phyloP scores from a whole-genome alignment of 2,888 invertebrate species.

The Polyommatus icarus region DNA sequence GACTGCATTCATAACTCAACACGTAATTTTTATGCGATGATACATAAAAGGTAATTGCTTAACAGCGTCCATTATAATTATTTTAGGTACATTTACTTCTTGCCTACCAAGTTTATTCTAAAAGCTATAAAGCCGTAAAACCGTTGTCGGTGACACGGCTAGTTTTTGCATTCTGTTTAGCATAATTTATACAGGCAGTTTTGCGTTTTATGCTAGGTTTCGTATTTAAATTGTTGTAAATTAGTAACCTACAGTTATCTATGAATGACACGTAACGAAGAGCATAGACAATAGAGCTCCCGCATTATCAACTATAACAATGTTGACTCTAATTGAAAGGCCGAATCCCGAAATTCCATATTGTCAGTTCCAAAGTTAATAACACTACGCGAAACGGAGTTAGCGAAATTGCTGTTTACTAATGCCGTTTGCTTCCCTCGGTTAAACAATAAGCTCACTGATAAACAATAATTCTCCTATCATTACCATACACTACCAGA shows the following conservation, averaged over 20 bases:
- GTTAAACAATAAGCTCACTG: constrained; percentile 18
- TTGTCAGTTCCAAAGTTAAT: constrained; percentile 20
- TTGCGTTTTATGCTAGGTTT: not conserved
- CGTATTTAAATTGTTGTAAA: not conserved
- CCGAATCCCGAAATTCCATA: constrained; percentile 11
- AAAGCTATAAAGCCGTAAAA: too few relatives aligned
- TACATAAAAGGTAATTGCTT: too few relatives aligned
- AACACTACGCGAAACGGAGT: not conserved
- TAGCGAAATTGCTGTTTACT: constrained; percentile 12
- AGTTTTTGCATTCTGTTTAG: not conserved
- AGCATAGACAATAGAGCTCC: not conserved
- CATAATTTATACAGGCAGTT: not conserved
- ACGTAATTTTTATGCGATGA: too few relatives aligned
- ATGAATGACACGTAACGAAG: not conserved
- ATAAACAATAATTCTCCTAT: constrained; percentile 11
- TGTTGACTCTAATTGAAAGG: constrained; percentile 11
- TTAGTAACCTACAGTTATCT: not conserved
- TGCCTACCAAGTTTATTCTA: too few relatives aligned
- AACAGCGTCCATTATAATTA: too few relatives aligned
- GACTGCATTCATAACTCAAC: too few relatives aligned
- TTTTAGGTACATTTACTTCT: too few relatives aligned
- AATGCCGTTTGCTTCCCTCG: constrained; percentile 15
- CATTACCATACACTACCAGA: not conserved
- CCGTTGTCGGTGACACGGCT: too few relatives aligned
- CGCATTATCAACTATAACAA: constrained; percentile 12